Base-by-base conservation (phyloP, 2,888 invertebrate species). In the Nomada fucata region DNA sequence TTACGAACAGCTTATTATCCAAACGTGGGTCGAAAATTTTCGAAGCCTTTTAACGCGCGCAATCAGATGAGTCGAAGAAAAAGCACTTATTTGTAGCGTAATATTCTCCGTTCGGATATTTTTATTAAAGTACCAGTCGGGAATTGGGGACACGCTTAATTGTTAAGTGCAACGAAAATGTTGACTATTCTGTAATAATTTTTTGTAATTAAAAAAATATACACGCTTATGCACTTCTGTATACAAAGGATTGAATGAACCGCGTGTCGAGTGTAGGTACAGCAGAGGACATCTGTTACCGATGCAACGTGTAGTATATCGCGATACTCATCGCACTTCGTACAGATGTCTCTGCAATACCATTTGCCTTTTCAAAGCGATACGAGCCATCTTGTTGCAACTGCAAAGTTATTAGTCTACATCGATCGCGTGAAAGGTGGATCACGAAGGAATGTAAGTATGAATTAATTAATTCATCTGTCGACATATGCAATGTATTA, bases 291-390 rank as follows among this genome's bases (percentile, higher is more conserved):
- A 15, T 4, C 2, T 11, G 2, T 69, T 82, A 70, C 42, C 82
- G 63, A 70, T 69, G 10, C 11, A 36, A 23, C 26, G 13, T 47
- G 18, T 13, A 18, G 23, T 15, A 50, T 20, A 42, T 64, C 52
- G 11, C 10, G 13, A 70, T 23, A 42, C 47, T 29, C 55, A 50
- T 55, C 15, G 23, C 7, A n/a, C 52, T 2, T n/a, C 2, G 18
- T 47, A 55, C 44, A 84, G 84, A 84, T 84, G 84, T 42, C 84
- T 65, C 80, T 70, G 50, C 42, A 20, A 47, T 63, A 79, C 55
- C 42, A n/a, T 70, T 75, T 84, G n/a, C 44, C 11, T 50, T 61
- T 70, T 72, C 36, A 18, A 5, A 36, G 65, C n/a, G 26, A 18
- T 20, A 23, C 23, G 13, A 10, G 20, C 55, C n/a, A 57, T 26